Percentiles rank a stretch among this genome's conserved stretches.
Evolutionary conservation across 2,888 invertebrate species (phyloP).

Genomic region (Hoplodrina ambigua): DNA sequence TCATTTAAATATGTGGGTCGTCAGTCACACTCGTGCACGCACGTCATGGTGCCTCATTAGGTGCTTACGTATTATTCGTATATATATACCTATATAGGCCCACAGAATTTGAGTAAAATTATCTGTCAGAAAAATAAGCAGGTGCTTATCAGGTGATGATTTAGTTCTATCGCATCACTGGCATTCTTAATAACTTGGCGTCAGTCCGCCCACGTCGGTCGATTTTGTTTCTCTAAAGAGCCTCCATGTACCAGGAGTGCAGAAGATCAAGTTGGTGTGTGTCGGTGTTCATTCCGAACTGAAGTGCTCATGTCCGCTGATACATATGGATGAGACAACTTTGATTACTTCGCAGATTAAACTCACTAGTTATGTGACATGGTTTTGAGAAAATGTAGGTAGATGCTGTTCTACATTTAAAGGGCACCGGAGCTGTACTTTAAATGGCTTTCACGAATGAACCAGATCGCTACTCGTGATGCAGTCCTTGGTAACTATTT

Average conservation of each 20-base stretch:
- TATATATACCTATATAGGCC: no score
- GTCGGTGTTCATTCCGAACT: constrained; percentile 47
- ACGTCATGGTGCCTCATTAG: constrained; percentile 39
- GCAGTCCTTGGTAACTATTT: no score
- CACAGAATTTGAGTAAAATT: no score
- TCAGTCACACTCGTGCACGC: constrained; percentile 42
- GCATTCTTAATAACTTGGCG: no score
- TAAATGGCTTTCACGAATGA: background rate
- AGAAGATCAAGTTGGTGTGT: constrained; percentile 21
- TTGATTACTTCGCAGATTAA: constrained; percentile 67
- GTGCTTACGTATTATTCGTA: constrained; percentile 3
- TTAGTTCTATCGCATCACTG: no score
- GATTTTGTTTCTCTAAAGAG: background rate
- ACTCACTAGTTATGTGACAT: constrained; percentile 23
- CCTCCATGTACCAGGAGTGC: constrained; percentile 6
- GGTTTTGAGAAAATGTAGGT: constrained; percentile 9
- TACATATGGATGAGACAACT: constrained; percentile 73
- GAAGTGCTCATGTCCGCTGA: constrained; percentile 54
- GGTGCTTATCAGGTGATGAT: no score
- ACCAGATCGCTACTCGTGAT: no score
- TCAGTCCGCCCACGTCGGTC: background rate
- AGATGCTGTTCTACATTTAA: background rate
- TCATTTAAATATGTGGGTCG: constrained; percentile 29
- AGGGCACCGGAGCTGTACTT: no score
- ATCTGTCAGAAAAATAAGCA: no score